phyloP scores from a whole-genome alignment of 2,888 invertebrate genomes.

The Julus scandinavius region DNA sequence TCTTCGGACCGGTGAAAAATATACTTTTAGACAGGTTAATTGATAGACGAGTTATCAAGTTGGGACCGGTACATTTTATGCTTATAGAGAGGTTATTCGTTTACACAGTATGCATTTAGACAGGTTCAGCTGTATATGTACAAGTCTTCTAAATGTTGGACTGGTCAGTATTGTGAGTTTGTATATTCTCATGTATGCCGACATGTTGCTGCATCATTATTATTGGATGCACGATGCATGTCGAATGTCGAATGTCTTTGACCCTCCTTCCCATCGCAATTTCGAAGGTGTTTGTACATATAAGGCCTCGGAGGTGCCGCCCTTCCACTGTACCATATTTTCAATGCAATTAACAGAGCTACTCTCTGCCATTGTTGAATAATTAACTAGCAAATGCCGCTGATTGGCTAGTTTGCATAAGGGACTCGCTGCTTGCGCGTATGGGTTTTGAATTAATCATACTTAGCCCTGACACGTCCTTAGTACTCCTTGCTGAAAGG shows the following conservation, averaged over 20 bases:
- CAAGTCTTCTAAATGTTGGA: too few relatives aligned
- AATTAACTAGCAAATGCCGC: conserved; percentile 43
- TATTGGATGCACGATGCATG: too few relatives aligned
- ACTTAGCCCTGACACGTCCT: conserved; percentile 49
- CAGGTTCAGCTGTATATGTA: too few relatives aligned
- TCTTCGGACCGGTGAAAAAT: too few relatives aligned
- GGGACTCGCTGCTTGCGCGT: conserved; percentile 33
- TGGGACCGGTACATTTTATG: too few relatives aligned
- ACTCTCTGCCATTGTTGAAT: conserved; percentile 45
- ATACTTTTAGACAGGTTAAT: too few relatives aligned
- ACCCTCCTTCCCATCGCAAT: neutral
- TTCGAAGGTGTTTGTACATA: neutral
- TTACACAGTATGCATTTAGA: too few relatives aligned
- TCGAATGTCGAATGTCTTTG: neutral
- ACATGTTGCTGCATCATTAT: too few relatives aligned
- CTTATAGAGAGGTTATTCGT: too few relatives aligned
- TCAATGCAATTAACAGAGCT: conserved; percentile 34
- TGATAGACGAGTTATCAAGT: too few relatives aligned
- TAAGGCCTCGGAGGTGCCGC: conserved; percentile 7
- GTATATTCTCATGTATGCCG: too few relatives aligned
- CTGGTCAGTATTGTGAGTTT: too few relatives aligned
- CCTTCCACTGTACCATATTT: conserved; percentile 7
- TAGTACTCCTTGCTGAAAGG: conserved; percentile 41
- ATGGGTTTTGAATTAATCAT: conserved; percentile 52
- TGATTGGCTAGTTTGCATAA: conserved; percentile 46